Base-by-base conservation (phyloP, 2,888 invertebrate genomes). In the Lasiommata megera region DNA sequence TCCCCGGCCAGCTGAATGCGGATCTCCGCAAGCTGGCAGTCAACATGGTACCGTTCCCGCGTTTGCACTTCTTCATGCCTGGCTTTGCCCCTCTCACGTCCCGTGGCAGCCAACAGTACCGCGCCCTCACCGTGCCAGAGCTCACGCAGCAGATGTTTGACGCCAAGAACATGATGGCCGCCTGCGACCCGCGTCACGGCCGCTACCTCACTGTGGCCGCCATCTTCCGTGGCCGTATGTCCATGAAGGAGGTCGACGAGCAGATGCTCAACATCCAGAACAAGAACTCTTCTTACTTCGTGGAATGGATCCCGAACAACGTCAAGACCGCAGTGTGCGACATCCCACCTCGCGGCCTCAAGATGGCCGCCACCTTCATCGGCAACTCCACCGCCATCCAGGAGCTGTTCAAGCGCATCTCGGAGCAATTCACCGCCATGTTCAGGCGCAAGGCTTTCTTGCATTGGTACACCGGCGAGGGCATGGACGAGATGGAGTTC, bases 21-120 rank as follows among this genome's bases (percentile, higher is more conserved):
- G 86, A 81, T 73, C 67, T 98, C 65, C 93, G 98, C 68, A 96
- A 98, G 85, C 88, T 97, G 72, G 97, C 97, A 44, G 97, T 98
- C 57, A 98, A 98, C 92, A 98, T 98, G 98, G 98, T 98, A 29
- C 98, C 98, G 54, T 98, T 98, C 94, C 98, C 98, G 1, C 95
- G 98, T 78, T 93, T 98, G 44, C 97, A 97, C 88, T 97, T 97
- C 93, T 98, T 98, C 91, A 97, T 98, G 96, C 97, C 97, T 48
- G 98, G 98, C 14, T 98, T 98, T 89, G 96, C 46, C 96, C 79
- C 84, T 96, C 92, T 96, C 47, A 95, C 94, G 16, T 96, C 95
- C 7, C 94, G 97, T 63, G 97, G 96, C 56, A 96, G 95, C 74
- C 96, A 97, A 84, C 96, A 96, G 73, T 98, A 98, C 92, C 93